Evolutionary conservation across 2,888 invertebrate genomes (phyloP), one percentile per base, ranked within the genome.

Genomic region (Amblyjoppa fuscipennis): DNA sequence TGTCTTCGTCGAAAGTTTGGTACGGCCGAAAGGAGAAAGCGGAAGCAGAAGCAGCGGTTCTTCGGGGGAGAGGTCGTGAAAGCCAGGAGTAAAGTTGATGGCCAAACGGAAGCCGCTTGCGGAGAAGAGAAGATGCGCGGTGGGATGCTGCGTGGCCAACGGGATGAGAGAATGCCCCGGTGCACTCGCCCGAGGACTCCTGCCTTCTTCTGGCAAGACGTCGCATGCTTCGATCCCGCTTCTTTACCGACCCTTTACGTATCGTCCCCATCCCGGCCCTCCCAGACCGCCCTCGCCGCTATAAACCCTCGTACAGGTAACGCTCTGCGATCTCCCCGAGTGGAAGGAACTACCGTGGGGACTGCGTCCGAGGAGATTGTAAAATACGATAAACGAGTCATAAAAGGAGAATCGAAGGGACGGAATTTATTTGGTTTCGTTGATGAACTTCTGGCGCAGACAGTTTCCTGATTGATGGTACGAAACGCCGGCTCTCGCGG

Each of bases 1-100:
- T 41, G 71, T 51, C 51, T 74, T 38, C 74, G 64, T 45, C 38
- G 74, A 70, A 78, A 78, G 68, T 81, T 81, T 45, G 61, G 70
- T 75, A 71, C 34, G 78, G 61, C 49, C 59, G 7, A 59, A 0
- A 4, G 45, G 13, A 34, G 38, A 66, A 34, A 70, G 75, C 75
- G 25, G 51, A 66, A 34, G 75, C 64, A 49, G 56, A 34, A 69
- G 74, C 56, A 28, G 64, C 75, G 34, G 79, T 70, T 75, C 70
- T 64, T 77, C 81, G 69, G 73, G 69, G 69, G 69, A 64, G 61
- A 81, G 74, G 66, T 74, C 78, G 69, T 53, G 53, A 51, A 85
- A 68, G 41, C 59, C 64, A 51, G 41, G 64, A 13, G 71, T n/a
- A 49, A 49, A 49, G 13, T 49, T 3, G 81, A 77, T 77, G 76